Evolutionary conservation across 2,797 vertebrate species (phyloP), one percentile per base, ranked within the genome.

Genomic region (Enteromius argenteus): DNA sequence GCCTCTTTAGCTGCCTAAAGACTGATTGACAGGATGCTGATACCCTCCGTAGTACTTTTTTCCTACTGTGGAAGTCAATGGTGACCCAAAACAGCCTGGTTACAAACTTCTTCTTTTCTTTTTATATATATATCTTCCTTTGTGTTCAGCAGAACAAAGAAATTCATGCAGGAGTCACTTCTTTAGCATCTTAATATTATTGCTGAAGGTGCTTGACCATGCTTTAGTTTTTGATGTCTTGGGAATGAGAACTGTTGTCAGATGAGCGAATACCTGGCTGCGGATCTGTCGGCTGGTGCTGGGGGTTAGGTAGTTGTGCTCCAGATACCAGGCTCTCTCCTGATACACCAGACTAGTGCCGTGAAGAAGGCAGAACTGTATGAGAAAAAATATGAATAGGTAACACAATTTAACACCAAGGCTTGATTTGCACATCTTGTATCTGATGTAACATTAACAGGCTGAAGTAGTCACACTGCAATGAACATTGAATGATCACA

Each of bases 291-390:
- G 53, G 86, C 92, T 94, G 68, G 74, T 86, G 8, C 1, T 0
- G 2, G 90, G 85, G 13, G 87, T 92, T 46, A 94, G 79, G 83
- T 93, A 92, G 68, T 89, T 92, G 75, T 93, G 92, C 35, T 94
- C 93, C 35, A 93, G 92, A 69, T 92, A 93, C 91, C 92, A 95
- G 14, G 89, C 93, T 84, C 87, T 53, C 85, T 94, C 93, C 87
- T 92, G 92, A 79, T 93, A 94, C 68, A 94, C 87, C 81, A 94
- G 84, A 68, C 86, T 91, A 42, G 92, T 94, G 76, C 94, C 93
- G 60, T 92, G 92, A 7, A 93, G 77, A 56, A 94, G 89, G 32
- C 92, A 93, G 86, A 94, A 94, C 92, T 94, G 23, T 3, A 80
- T 27, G 37, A 51, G 53, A 73, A 68, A 77, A 30, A 35, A 84